Percentiles rank a stretch among this genome's conserved stretches.
Conservation (phyloP, 2,797 vertebrate genomes). For the Toxotes lorentzi region DNA sequence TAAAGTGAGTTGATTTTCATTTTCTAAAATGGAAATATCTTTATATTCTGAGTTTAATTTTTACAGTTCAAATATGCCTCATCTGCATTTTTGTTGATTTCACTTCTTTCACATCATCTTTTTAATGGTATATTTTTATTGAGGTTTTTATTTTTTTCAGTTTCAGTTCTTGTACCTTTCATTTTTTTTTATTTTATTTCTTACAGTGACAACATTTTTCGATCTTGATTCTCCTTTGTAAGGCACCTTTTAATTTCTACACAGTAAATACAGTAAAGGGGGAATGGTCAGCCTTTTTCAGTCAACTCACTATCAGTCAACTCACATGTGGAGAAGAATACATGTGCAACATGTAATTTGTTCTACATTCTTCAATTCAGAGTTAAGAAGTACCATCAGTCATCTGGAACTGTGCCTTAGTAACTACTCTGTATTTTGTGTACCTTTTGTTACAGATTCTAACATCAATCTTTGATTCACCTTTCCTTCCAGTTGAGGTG, state of each 20-base stretch:
- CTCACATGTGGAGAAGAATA: not conserved
- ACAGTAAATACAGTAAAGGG: too few relatives aligned
- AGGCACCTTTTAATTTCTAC: too few relatives aligned
- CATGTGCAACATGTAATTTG: not conserved
- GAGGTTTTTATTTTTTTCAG: not conserved
- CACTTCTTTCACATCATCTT: too few relatives aligned
- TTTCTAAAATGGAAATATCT: not conserved
- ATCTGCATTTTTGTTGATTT: not conserved
- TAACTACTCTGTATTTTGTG: not conserved
- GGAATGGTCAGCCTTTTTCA: not conserved
- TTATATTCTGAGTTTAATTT: too few relatives aligned
- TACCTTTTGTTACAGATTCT: not conserved
- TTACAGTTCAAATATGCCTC: not conserved
- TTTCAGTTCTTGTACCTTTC: too few relatives aligned
- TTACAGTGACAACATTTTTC: too few relatives aligned
- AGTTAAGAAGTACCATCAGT: not conserved
- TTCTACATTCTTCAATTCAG: not conserved
- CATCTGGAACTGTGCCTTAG: not conserved
- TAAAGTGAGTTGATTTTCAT: not conserved
- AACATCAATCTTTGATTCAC: conserved; percentile 52
- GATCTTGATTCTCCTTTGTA: too few relatives aligned
- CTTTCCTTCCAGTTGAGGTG: conserved; percentile 86
- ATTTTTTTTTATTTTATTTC: too few relatives aligned
- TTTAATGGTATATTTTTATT: not conserved
- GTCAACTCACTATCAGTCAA: not conserved